A percentile compares a stretch with the other conserved stretches of the same genome.
Conservation (phyloP, 2,113 vertebrate species). For the Chlamydotis undulata region DNA sequence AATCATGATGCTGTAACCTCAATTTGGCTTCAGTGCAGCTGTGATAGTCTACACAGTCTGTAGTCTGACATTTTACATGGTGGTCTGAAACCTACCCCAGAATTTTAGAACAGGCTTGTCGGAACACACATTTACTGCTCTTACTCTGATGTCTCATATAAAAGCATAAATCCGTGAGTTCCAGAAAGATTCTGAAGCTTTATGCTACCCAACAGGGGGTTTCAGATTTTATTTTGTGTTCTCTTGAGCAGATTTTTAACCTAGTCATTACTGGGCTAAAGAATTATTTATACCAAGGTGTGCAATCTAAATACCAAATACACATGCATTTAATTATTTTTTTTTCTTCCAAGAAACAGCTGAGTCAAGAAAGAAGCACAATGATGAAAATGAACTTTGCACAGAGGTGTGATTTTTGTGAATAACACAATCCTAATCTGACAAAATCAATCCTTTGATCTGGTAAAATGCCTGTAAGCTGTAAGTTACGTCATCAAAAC, state of each 20-base stretch:
- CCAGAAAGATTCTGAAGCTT: neutral
- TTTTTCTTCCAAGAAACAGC: neutral
- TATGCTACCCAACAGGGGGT: neutral
- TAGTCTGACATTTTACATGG: conserved; percentile 15
- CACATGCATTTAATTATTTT: neutral
- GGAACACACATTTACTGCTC: neutral
- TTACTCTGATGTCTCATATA: neutral
- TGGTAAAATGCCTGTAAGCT: neutral
- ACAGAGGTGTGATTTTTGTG: neutral
- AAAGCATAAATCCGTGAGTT: neutral
- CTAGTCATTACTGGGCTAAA: neutral
- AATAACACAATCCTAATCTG: neutral
- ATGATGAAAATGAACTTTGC: neutral
- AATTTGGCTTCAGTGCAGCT: neutral
- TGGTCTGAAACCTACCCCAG: neutral
- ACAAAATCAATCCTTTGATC: neutral
- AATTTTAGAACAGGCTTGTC: neutral
- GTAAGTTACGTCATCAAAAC: neutral
- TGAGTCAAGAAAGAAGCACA: neutral
- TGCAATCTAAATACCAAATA: neutral
- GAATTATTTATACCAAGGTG: fast-evolving
- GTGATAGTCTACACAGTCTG: neutral
- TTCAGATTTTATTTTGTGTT: neutral
- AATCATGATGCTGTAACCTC: neutral
- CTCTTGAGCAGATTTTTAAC: neutral